These are phyloP conservation scores for Lutraria lutraria DNA, from an alignment of 2,888 invertebrate genomes.

Conservation along the genomic window DNA sequence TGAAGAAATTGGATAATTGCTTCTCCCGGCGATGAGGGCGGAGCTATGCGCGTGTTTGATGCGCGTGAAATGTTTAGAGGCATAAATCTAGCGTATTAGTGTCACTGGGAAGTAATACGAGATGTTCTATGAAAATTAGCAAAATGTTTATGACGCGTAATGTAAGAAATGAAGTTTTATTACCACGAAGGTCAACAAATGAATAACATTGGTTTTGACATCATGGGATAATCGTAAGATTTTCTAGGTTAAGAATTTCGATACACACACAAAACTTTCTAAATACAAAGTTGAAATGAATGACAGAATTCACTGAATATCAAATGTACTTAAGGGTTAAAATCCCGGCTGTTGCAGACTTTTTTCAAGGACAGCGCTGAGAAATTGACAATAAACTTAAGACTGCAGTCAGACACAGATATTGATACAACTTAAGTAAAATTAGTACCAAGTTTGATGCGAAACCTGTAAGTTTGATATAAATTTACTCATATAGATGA, in stretches of 20 bases:
- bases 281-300: too few relatives aligned
- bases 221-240: neutral
- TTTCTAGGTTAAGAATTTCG: neutral
- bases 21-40: constrained; percentile 61
- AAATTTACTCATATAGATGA: too few relatives aligned
- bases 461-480: too few relatives aligned
- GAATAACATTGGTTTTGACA: neutral
- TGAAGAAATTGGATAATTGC: constrained; percentile 66
- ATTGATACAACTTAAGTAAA: too few relatives aligned
- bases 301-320: too few relatives aligned
- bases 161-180: constrained; percentile 2
- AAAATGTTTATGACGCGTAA: constrained; percentile 4
- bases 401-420: too few relatives aligned
- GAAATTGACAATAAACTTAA: too few relatives aligned
- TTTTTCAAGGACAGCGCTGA: too few relatives aligned
- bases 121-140: constrained; percentile 22
- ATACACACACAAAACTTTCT: neutral
- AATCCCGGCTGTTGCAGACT: too few relatives aligned
- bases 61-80: constrained; percentile 50
- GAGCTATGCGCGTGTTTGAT: constrained; percentile 41
- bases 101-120: constrained; percentile 49
- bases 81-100: constrained; percentile 63
- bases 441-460: too few relatives aligned
- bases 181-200: neutral
- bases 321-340: too few relatives aligned